phyloP scores from a whole-genome alignment of 2,797 vertebrate species.

The Gymnoscopelus braueri region DNA sequence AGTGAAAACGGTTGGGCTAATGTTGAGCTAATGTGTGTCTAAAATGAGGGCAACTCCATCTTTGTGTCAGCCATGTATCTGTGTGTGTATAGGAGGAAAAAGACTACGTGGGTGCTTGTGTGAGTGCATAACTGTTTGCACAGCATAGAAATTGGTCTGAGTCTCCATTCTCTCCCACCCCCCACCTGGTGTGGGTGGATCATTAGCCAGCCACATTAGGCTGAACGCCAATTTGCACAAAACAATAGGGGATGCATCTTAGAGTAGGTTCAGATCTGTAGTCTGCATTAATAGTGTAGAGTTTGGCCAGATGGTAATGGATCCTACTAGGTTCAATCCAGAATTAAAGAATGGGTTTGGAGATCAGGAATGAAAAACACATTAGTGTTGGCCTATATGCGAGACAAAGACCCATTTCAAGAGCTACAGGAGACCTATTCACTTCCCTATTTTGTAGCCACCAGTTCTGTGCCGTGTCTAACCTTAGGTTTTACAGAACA shows the following conservation, averaged over 20 bases:
- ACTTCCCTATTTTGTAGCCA: no score
- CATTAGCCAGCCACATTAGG: slow-evolving; percentile 72
- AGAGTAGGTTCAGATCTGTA: slow-evolving; percentile 48
- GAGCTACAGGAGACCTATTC: no score
- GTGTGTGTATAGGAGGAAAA: slow-evolving; percentile 19
- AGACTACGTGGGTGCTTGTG: slow-evolving; percentile 11
- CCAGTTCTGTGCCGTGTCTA: no score
- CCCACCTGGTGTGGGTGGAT: slow-evolving; percentile 48
- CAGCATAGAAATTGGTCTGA: slow-evolving; percentile 5
- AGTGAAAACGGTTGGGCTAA: slow-evolving; percentile 21
- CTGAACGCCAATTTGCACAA: slow-evolving; percentile 44
- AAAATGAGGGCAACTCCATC: slow-evolving; percentile 12
- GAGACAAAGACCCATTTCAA: no score
- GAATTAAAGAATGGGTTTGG: slow-evolving; percentile 10
- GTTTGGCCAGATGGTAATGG: slow-evolving; percentile 23
- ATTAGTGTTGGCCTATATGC: neutral
- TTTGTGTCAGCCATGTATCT: slow-evolving; percentile 29
- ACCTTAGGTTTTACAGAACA: no score
- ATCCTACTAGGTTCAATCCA: slow-evolving; percentile 20
- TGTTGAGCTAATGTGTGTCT: slow-evolving; percentile 23
- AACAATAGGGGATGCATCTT: slow-evolving; percentile 25
- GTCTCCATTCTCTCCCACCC: neutral
- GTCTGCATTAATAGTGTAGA: slow-evolving; percentile 42
- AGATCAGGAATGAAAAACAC: neutral
- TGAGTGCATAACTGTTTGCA: slow-evolving; percentile 49